These are phyloP conservation scores for Ashinkailepas kermadecensis DNA, from an alignment of 2,888 invertebrate species.

Conservation along the genomic window DNA sequence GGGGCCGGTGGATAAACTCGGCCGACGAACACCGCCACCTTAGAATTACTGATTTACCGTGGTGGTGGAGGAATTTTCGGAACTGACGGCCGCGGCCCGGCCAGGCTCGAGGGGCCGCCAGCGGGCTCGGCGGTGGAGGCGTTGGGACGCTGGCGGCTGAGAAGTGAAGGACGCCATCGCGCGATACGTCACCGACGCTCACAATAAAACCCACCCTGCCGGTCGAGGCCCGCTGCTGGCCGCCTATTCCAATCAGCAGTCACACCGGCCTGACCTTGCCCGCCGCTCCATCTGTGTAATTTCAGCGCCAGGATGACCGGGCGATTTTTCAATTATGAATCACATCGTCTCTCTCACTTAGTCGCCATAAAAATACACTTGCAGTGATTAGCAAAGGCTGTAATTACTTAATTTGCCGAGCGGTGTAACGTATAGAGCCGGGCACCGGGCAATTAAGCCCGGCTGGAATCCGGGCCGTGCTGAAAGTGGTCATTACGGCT, in stretches of 20 bases:
- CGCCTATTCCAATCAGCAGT: background rate
- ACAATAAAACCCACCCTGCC: background rate
- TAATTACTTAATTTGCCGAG: constrained; percentile 15
- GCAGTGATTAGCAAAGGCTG: constrained; percentile 16
- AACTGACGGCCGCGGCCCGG: background rate
- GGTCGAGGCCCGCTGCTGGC: background rate
- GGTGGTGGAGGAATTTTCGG: background rate
- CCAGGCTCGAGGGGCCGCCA: background rate
- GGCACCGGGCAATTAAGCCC: background rate
- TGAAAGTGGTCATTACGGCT: constrained; percentile 1
- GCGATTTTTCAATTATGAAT: constrained; percentile 16
- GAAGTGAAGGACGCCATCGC: background rate
- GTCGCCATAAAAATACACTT: constrained; percentile 14
- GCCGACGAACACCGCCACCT: background rate
- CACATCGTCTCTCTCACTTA: constrained; percentile 16
- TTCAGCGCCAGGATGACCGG: background rate
- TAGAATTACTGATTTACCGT: background rate
- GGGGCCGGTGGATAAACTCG: background rate
- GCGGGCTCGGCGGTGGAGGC: too few relatives aligned
- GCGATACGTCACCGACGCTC: background rate
- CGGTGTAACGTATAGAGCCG: constrained; percentile 6
- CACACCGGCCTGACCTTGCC: background rate
- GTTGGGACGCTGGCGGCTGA: background rate
- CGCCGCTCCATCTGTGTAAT: background rate
- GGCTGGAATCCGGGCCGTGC: background rate